Conservation (phyloP, 2,888 invertebrate genomes). For the Vanessa cardui region DNA sequence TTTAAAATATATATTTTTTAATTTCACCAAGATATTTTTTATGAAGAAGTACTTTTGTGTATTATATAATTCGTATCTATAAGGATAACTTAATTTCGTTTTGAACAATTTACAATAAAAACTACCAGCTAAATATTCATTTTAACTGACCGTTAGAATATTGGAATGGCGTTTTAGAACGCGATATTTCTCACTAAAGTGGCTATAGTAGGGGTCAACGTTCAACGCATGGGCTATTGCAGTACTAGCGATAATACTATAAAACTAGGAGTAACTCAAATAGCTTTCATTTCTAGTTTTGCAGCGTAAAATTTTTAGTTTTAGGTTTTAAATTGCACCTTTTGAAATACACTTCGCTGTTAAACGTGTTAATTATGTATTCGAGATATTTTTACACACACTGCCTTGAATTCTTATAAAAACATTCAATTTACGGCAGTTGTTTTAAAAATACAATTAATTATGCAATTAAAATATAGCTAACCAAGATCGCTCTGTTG, state of each 20-base stretch:
- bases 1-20: too few relatives aligned
- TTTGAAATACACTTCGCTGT: neutral
- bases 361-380: neutral
- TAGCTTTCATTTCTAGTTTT: conserved; percentile 16
- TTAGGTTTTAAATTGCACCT: conserved; percentile 8
- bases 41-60: too few relatives aligned
- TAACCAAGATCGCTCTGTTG: too few relatives aligned
- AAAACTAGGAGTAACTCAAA: conserved; percentile 14
- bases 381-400: neutral
- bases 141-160: conserved; percentile 14
- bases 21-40: too few relatives aligned
- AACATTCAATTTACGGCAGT: neutral
- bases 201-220: conserved; percentile 23
- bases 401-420: neutral
- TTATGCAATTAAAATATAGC: too few relatives aligned
- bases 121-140: conserved; percentile 7
- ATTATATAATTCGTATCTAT: too few relatives aligned
- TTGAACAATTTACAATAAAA: neutral
- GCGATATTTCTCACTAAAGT: conserved; percentile 18
- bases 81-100: neutral
- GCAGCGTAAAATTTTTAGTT: conserved; percentile 9
- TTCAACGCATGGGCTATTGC: conserved; percentile 17
- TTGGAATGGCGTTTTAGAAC: conserved; percentile 13
- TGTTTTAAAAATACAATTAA: too few relatives aligned
- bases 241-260: conserved; percentile 14